Base-by-base conservation (phyloP, 2,888 invertebrate genomes). In the Cheilosia urbana region DNA sequence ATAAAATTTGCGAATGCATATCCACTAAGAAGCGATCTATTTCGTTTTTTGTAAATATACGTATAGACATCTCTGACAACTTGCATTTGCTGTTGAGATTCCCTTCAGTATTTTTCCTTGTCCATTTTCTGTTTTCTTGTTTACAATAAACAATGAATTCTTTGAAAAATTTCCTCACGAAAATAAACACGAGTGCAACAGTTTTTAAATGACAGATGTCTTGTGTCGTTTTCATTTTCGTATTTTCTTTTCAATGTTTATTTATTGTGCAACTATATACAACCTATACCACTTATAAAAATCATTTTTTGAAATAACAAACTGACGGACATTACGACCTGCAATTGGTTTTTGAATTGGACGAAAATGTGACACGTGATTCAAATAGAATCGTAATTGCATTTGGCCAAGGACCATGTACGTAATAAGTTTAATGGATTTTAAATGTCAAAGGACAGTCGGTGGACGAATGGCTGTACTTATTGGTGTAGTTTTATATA, bases 121-220 rank as follows among this genome's bases (percentile, higher is more conserved):
- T 45, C 62, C 65, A 34, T 49, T 51, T 34, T 49, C 34, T 65
- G 47, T 65, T 65, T 49, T 51, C 49, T 34, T 65, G 47, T 65
- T 65, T 49, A 65, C 49, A 49, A 49, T 47, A 62, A 62, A 47
- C 62, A 62, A 62, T 27, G 45, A 42, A 60, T 62, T 47, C 45
- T 42, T 62, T 42, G 62, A 62, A 62, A 47, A 19, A 24, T 40
- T 34, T 49, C 19, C 49, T 37, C 34, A 65, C 65, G 17, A 30
- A 65, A 65, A 65, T 65, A 47, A 49, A 49, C 65, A 65, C 65
- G 34, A 65, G 49, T 17, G 49, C 49, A 65, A 65, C 51, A 34
- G 51, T 62, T 34, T 65, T 49, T 13, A 49, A 49, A 49, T 49
- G 65, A 65, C 65, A 65, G 65, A 65, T 65, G 65, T 65, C 51